A percentile compares a stretch with the other conserved stretches of the same genome.
These are phyloP conservation scores for Australoheros facetus DNA, from an alignment of 2,797 vertebrate genomes.

Conservation along the genomic window DNA sequence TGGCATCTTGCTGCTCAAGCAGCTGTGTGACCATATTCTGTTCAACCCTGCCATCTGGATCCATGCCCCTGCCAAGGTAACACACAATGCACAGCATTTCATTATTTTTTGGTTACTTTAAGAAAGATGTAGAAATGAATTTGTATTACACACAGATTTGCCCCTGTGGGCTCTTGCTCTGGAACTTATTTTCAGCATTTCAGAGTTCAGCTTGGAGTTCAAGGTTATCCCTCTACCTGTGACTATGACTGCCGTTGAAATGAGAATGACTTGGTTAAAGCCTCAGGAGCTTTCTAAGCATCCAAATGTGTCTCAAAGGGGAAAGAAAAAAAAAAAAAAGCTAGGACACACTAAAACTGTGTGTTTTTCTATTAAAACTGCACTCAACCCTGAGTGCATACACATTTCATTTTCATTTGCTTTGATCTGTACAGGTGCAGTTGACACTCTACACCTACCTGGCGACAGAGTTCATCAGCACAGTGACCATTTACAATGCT, in stretches of 20 bases:
- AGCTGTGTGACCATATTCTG: conserved; percentile 96
- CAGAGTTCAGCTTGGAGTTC: conserved; percentile 34
- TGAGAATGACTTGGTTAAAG: conserved; percentile 15
- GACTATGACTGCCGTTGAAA: conserved; percentile 33
- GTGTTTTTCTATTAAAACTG: conserved; percentile 1
- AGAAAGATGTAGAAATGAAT: neutral
- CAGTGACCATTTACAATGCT: conserved; percentile 95
- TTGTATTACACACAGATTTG: neutral
- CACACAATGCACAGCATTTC: conserved; percentile 12
- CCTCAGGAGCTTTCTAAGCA: conserved; percentile 3
- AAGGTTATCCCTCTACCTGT: conserved; percentile 41
- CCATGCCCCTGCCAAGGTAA: conserved; percentile 95
- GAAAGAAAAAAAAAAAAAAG: neutral
- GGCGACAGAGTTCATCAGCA: conserved; percentile 95
- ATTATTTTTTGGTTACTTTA: neutral
- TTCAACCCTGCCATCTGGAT: conserved; percentile 99
- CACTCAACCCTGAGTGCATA: neutral
- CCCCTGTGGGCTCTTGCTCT: conserved; percentile 3
- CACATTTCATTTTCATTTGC: neutral
- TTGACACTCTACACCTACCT: conserved; percentile 93
- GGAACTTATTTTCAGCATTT: conserved; percentile 38
- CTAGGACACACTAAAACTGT: conserved; percentile 13
- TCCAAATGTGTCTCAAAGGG: conserved; percentile 5
- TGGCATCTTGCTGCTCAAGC: conserved; percentile 93
- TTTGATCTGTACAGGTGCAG: conserved; percentile 84